Evolutionary conservation across 2,113 vertebrate genomes (phyloP).

Genomic region (Microtus oregoni): DNA sequence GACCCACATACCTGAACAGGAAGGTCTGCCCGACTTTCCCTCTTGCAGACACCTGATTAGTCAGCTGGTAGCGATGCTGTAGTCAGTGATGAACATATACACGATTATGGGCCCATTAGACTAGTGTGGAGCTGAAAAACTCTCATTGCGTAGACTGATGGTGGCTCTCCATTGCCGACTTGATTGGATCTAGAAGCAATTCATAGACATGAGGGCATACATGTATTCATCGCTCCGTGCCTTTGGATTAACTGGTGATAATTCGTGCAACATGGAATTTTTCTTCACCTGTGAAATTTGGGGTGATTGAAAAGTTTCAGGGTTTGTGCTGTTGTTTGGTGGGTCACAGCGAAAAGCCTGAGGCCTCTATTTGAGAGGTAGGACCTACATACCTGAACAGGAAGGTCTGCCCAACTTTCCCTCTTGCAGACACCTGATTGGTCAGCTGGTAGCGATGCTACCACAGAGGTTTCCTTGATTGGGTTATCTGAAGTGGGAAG

Average conservation of each 20-base stretch:
- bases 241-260: not conserved
- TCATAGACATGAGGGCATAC: too few relatives aligned
- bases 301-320: slow-evolving; percentile 1
- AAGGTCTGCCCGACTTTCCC: too few relatives aligned
- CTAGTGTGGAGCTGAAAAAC: too few relatives aligned
- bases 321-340: not conserved
- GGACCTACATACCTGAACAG: not conserved
- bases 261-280: not conserved
- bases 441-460: not conserved
- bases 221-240: too few relatives aligned
- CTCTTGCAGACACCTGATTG: not conserved
- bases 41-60: too few relatives aligned
- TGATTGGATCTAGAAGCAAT: too few relatives aligned
- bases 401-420: not conserved
- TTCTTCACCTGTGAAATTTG: not conserved
- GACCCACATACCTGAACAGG: too few relatives aligned
- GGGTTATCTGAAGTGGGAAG: not conserved
- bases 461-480: not conserved
- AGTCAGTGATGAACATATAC: too few relatives aligned
- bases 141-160: too few relatives aligned
- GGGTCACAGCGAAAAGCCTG: not conserved
- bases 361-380: not conserved
- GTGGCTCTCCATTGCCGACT: too few relatives aligned
- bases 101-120: too few relatives aligned
- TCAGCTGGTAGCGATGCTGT: too few relatives aligned